A percentile compares a stretch with the other conserved stretches of the same genome.
These are phyloP conservation scores for Boulengeromyrus knoepffleri DNA, from an alignment of 2,113 vertebrate species.

Conservation along the genomic window DNA sequence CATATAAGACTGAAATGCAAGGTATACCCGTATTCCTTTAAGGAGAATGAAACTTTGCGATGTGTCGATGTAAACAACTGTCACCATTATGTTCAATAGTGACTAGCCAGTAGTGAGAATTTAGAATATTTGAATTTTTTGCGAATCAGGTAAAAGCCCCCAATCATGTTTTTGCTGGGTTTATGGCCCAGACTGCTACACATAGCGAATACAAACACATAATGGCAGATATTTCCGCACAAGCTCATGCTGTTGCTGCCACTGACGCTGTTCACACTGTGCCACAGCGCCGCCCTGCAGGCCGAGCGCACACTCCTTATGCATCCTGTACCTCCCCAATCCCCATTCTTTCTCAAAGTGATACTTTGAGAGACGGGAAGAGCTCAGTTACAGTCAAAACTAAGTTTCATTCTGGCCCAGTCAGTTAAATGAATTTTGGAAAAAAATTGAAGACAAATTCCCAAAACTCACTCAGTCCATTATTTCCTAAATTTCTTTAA, in stretches of 20 bases:
- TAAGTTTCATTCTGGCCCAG: too few relatives aligned
- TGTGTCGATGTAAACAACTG: not conserved
- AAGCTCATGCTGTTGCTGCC: not conserved
- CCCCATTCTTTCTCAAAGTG: not conserved
- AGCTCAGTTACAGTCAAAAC: too few relatives aligned
- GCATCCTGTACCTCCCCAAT: not conserved
- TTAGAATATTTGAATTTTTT: not conserved
- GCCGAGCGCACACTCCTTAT: not conserved
- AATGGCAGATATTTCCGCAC: not conserved
- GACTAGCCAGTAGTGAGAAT: not conserved
- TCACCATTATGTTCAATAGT: not conserved
- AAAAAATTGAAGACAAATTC: not conserved
- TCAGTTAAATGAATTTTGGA: too few relatives aligned
- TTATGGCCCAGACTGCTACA: not conserved
- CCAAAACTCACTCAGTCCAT: not conserved
- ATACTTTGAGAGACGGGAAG: too few relatives aligned
- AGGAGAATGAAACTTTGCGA: not conserved
- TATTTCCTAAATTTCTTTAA: too few relatives aligned
- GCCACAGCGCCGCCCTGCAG: not conserved
- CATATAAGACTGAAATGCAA: not conserved
- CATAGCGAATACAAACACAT: not conserved
- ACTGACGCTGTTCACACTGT: not conserved
- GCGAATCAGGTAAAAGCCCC: not conserved
- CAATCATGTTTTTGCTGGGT: not conserved
- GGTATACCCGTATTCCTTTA: not conserved